phyloP scores from a whole-genome alignment of 1,140 invertebrate genomes.

The Macrostomum lignano region DNA sequence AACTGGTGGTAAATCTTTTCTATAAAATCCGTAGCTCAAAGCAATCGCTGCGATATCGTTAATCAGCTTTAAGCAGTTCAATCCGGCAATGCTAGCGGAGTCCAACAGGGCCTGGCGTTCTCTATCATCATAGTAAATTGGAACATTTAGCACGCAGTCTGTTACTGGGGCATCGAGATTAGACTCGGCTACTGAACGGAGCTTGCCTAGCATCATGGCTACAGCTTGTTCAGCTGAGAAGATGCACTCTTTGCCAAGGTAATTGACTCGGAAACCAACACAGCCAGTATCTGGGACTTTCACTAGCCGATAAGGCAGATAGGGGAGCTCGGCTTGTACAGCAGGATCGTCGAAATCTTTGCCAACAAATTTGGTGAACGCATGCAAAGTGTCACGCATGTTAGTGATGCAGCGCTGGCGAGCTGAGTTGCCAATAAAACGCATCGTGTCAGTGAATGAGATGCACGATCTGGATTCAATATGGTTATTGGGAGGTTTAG shows the following conservation, averaged over 20 bases:
- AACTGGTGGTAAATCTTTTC: conserved; percentile 56
- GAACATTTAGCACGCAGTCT: conserved; percentile 65
- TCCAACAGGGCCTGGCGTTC: conserved; percentile 70
- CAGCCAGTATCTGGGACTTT: conserved; percentile 37
- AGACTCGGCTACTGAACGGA: conserved; percentile 59
- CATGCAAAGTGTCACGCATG: conserved; percentile 74
- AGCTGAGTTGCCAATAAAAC: conserved; percentile 70
- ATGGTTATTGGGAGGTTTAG: too few relatives aligned
- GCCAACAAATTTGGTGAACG: conserved; percentile 68
- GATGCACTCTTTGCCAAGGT: conserved; percentile 35
- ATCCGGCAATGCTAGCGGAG: conserved; percentile 43
- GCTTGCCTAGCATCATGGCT: conserved; percentile 80
- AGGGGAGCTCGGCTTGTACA: conserved; percentile 46
- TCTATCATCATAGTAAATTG: conserved; percentile 67
- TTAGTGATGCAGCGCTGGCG: conserved; percentile 88
- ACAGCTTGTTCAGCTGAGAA: conserved; percentile 82
- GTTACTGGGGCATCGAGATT: conserved; percentile 59
- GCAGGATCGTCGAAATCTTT: conserved; percentile 50
- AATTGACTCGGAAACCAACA: conserved; percentile 41
- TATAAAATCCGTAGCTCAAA: conserved; percentile 79
- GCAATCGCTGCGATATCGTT: background rate
- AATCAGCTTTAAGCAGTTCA: conserved; percentile 69
- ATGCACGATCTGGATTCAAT: conserved; percentile 62
- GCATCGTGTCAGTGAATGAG: conserved; percentile 62
- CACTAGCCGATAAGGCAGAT: conserved; percentile 39